Evolutionary conservation across 1,140 invertebrate species (phyloP).

Genomic region (Lasaia peninsularis): DNA sequence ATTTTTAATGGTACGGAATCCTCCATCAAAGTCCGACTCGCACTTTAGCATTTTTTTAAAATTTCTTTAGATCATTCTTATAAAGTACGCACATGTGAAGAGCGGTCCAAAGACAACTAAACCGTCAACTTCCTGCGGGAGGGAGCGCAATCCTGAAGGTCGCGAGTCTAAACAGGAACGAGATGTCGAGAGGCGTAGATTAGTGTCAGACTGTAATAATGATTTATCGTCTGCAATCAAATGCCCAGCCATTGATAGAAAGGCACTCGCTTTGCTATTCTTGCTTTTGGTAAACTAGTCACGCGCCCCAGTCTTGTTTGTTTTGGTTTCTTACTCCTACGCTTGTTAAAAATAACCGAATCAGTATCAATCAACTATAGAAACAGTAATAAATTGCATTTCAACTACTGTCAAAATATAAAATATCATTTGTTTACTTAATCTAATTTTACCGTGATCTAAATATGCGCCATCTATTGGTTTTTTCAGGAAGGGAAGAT

Average conservation of each 20-base stretch:
- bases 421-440: too few species aligned
- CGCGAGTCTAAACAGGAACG: conserved; percentile 55
- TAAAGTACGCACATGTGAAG: conserved; percentile 1
- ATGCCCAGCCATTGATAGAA: conserved; percentile 33
- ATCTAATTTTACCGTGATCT: too few species aligned
- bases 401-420: too few species aligned
- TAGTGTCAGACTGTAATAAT: conserved; percentile 59
- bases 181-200: conserved; percentile 51
- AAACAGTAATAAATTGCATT: too few species aligned
- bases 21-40: too few species aligned
- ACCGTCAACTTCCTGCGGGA: conserved; percentile 49
- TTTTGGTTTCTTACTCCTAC: too few species aligned
- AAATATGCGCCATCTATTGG: neutral
- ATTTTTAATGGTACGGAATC: too few species aligned
- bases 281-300: neutral
- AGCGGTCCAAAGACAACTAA: conserved; percentile 35
- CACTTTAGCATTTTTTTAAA: too few species aligned
- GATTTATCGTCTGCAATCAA: conserved; percentile 54
- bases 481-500: conserved; percentile 78
- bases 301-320: too few species aligned
- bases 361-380: too few species aligned
- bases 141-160: conserved; percentile 52
- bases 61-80: too few species aligned
- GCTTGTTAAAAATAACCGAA: too few species aligned
- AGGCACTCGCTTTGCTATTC: conserved; percentile 23